These are phyloP conservation scores for Epinephelus moara DNA, from an alignment of 2,113 vertebrate species.

Conservation along the genomic window DNA sequence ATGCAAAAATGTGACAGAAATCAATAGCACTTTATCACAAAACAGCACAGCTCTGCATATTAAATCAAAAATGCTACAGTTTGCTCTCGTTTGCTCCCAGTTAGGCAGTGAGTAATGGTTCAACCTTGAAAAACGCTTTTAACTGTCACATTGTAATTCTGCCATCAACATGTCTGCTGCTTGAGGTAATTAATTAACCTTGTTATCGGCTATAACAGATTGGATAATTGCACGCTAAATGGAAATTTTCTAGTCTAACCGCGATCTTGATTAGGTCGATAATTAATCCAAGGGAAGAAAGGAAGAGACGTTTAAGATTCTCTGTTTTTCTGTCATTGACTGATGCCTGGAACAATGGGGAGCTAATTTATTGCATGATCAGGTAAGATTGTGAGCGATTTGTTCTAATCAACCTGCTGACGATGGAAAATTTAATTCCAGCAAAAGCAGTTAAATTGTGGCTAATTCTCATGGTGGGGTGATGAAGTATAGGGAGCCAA, in stretches of 20 bases:
- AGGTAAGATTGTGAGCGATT: constrained; percentile 44
- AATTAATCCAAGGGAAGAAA: constrained; percentile 68
- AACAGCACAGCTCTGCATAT: not conserved
- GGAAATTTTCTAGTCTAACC: constrained; percentile 61
- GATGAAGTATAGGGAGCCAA: not conserved
- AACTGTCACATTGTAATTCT: constrained; percentile 51
- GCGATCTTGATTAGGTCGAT: constrained; percentile 69
- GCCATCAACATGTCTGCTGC: constrained; percentile 44
- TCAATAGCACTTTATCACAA: constrained; percentile 9
- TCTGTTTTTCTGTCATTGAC: constrained; percentile 67
- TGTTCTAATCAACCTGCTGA: constrained; percentile 34
- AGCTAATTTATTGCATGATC: constrained; percentile 67
- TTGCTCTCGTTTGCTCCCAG: constrained; percentile 30
- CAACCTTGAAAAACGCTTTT: constrained; percentile 52
- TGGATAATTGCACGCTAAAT: constrained; percentile 73
- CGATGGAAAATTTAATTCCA: constrained; percentile 1
- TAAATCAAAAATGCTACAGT: not conserved
- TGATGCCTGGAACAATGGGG: constrained; percentile 54
- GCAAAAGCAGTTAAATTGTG: not conserved
- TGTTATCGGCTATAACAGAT: constrained; percentile 69
- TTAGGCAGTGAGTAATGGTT: constrained; percentile 48
- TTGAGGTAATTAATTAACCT: constrained; percentile 69
- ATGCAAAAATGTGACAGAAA: not conserved
- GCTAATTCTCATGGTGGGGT: no score
- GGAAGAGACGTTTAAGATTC: constrained; percentile 51